A percentile compares a stretch with the other conserved stretches of the same genome.
Conservation (phyloP, 2,113 vertebrate species). For the Scolopax mira region DNA sequence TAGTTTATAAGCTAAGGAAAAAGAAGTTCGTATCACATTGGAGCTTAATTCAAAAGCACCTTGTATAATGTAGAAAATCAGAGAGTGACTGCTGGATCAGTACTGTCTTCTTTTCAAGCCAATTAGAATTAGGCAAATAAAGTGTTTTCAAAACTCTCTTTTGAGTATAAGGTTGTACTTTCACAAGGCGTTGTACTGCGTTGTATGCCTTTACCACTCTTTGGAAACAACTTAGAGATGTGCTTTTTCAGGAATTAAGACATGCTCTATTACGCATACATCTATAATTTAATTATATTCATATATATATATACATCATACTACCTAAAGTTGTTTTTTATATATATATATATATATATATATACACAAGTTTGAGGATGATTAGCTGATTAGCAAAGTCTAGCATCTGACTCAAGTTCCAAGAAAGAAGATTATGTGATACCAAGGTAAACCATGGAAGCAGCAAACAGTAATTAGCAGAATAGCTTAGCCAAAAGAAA, state of each 20-base stretch:
- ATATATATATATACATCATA: neutral
- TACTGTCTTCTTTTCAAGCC: neutral
- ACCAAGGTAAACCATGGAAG: neutral
- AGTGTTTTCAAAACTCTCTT: neutral
- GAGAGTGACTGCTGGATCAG: neutral
- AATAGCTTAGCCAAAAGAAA: neutral
- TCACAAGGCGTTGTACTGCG: neutral
- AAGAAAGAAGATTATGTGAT: neutral
- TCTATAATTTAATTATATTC: neutral
- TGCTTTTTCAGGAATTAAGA: neutral
- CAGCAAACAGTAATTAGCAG: neutral
- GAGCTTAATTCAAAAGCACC: neutral
- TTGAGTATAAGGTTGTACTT: neutral
- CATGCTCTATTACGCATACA: neutral
- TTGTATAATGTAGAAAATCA: neutral
- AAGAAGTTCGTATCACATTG: neutral
- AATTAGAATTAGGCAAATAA: neutral
- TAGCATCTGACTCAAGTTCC: neutral
- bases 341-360: neutral
- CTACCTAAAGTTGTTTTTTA: neutral
- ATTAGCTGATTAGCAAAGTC: neutral
- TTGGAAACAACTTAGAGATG: neutral
- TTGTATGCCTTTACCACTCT: neutral
- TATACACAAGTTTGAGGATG: neutral
- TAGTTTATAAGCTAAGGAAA: neutral